Evolutionary conservation across 2,888 invertebrate genomes (phyloP).

Genomic region (Synergus gifuensis): DNA sequence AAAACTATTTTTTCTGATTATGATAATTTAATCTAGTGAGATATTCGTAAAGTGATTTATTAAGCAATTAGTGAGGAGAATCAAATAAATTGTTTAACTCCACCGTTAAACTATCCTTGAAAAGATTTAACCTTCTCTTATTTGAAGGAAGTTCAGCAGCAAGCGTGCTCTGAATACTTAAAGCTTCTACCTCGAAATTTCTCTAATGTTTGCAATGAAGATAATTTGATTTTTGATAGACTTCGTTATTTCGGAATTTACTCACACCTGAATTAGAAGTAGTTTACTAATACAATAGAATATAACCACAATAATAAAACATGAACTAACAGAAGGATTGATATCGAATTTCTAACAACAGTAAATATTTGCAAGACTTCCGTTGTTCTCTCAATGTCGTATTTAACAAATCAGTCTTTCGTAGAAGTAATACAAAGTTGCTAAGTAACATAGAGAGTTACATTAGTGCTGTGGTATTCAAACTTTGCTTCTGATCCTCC

Average conservation of each 20-base stretch:
- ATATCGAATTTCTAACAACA: background rate
- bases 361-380: conserved; percentile 4
- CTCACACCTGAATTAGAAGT: too few species aligned
- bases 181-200: too few species aligned
- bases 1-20: too few species aligned
- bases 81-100: background rate
- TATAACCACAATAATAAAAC: background rate
- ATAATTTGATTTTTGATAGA: background rate
- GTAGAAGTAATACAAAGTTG: background rate
- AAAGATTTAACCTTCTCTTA: background rate
- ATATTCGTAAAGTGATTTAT: too few species aligned
- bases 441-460: background rate
- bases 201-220: background rate
- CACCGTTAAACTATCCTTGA: background rate
- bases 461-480: conserved; percentile 11
- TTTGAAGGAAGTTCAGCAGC: background rate
- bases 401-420: background rate
- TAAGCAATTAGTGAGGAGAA: too few species aligned
- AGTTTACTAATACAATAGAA: too few species aligned
- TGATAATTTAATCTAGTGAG: too few species aligned
- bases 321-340: background rate
- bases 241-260: too few species aligned
- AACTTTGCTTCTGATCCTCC: conserved; percentile 14
- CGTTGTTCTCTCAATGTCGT: background rate
- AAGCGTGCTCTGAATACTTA: too few species aligned